phyloP scores from a whole-genome alignment of 2,888 invertebrate genomes.

The Coelopa pilipes region DNA sequence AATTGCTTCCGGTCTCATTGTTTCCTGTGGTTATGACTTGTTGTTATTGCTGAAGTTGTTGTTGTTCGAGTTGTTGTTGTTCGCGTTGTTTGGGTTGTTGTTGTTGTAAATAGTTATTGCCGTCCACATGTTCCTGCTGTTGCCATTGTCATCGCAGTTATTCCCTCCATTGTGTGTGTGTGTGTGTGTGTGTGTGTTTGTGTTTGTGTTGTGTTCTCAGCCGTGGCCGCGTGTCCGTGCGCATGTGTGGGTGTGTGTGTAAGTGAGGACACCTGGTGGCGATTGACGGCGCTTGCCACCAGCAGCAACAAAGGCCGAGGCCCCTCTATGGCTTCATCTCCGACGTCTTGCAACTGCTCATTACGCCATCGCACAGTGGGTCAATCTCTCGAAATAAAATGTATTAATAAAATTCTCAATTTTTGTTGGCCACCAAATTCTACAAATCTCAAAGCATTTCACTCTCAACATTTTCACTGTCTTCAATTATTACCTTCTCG shows the following conservation, averaged over 20 bases:
- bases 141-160: no score
- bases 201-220: not conserved
- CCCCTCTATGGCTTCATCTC: not conserved
- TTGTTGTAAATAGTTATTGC: slow-evolving; percentile 11
- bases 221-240: not conserved
- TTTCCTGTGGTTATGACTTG: slow-evolving; percentile 7
- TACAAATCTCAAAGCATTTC: no score
- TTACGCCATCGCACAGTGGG: no score
- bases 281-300: not conserved
- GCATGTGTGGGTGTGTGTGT: slow-evolving; percentile 1
- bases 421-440: no score
- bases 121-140: no score
- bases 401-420: no score
- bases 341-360: not conserved
- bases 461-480: no score
- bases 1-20: slow-evolving; percentile 9
- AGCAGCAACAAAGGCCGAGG: not conserved
- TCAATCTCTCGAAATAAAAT: no score
- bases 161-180: slow-evolving; percentile 1
- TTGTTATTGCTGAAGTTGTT: slow-evolving; percentile 25
- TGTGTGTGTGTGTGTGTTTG: slow-evolving; percentile 9
- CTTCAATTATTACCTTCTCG: no score
- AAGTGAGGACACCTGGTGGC: not conserved
- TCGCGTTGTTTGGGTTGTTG: slow-evolving; percentile 16
- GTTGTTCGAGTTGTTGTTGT: slow-evolving; percentile 22